A percentile compares a stretch with the other conserved stretches of the same genome.
phyloP scores from a whole-genome alignment of 2,888 invertebrate genomes.

The Epinotia demarniana region DNA sequence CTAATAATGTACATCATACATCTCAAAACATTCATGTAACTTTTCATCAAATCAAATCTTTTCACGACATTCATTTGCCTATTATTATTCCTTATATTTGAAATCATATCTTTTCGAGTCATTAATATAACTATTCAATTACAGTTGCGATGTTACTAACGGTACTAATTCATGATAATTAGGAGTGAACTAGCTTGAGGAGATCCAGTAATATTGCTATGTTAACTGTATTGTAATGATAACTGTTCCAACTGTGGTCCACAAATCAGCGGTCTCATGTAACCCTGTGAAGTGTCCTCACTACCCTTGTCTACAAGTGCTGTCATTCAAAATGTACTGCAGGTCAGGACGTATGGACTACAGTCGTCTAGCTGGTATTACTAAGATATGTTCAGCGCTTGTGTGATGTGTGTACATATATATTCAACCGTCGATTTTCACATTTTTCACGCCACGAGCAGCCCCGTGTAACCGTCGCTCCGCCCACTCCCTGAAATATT shows the following conservation, averaged over 20 bases:
- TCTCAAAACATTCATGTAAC: background rate
- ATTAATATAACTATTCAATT: slow-evolving; percentile 10
- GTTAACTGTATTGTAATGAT: slow-evolving; percentile 4
- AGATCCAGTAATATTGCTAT: background rate
- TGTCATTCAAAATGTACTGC: background rate
- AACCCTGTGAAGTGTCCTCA: background rate
- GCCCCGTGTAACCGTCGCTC: background rate
- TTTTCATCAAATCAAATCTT: too few relatives aligned
- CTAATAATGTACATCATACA: background rate
- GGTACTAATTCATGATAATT: background rate
- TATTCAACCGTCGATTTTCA: slow-evolving; percentile 4
- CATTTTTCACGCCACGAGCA: background rate
- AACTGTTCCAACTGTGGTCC: slow-evolving; percentile 5
- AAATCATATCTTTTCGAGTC: background rate
- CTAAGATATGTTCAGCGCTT: background rate
- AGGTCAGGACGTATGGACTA: slow-evolving; percentile 6
- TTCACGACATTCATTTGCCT: too few relatives aligned
- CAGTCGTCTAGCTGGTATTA: background rate
- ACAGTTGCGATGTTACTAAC: background rate
- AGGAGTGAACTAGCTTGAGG: background rate
- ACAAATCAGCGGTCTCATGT: background rate
- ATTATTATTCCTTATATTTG: too few relatives aligned
- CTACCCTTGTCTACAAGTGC: background rate
- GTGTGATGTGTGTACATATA: background rate
- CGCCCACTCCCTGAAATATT: slow-evolving; percentile 34